Evolutionary conservation across 2,888 invertebrate species (phyloP).

Genomic region (Busseola fusca): DNA sequence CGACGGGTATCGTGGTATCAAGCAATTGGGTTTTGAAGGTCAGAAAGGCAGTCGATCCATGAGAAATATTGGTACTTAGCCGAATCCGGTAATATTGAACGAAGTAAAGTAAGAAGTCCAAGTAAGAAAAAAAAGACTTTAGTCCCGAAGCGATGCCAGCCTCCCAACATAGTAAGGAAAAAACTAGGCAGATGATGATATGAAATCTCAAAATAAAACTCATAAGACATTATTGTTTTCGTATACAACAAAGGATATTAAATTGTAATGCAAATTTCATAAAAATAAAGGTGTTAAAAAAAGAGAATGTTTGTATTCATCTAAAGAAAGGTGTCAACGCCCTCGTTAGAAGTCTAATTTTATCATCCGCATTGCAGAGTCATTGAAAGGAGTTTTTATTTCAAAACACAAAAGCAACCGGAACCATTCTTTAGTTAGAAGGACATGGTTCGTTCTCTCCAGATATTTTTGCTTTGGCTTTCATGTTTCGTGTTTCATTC

Average conservation of each 20-base stretch:
- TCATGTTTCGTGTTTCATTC: constrained; percentile 26
- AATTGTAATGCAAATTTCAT: not conserved
- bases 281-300: not conserved
- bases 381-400: constrained; percentile 46
- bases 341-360: constrained; percentile 46
- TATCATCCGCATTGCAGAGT: constrained; percentile 53
- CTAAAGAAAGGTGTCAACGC: constrained; percentile 26
- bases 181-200: not conserved
- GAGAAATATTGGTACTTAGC: not conserved
- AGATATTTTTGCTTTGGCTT: constrained; percentile 33
- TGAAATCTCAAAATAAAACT: not conserved
- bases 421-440: constrained; percentile 39
- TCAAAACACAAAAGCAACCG: constrained; percentile 44
- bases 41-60: not conserved
- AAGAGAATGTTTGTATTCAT: constrained; percentile 15
- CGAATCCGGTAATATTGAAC: not conserved
- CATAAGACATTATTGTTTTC: not conserved
- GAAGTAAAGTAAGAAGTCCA: too few species aligned
- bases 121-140: too few species aligned
- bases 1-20: not conserved
- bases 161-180: not conserved
- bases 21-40: not conserved
- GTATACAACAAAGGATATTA: not conserved
- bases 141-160: too few species aligned
- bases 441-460: constrained; percentile 33